Evolutionary conservation across 2,113 vertebrate genomes (phyloP), one percentile per base, ranked within the genome.

Genomic region (Micronisus gabar): DNA sequence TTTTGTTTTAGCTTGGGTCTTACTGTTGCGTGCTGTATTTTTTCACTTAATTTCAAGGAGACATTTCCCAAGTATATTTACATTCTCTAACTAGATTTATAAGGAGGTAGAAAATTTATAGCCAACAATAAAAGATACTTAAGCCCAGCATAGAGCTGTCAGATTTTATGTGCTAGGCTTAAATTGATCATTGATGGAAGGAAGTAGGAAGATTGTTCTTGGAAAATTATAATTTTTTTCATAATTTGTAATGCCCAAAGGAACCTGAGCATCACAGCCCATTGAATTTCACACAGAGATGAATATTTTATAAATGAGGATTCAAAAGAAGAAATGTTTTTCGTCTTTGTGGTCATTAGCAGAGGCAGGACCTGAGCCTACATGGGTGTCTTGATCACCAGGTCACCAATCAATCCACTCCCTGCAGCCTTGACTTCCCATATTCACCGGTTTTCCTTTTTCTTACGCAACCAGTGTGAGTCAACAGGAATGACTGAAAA

Each of bases 21-120:
- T 73, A 7, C 10, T 67, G 30, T 58, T 78, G 16, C 48, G 16
- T 36, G 27, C 32, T 75, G 17, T 68, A 55, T 67, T 71, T 95
- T 92, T 93, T 15, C 15, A 45, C 14, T 73, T 93, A 79, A 91
- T 89, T 87, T 87, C 50, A 81, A 62, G 48, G 26, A 81, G 41
- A 15, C 10, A 18, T 88, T 91, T 89, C 40, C 16, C 1, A 8
- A 43, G 10, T 66, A 9, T 80, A 62, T 89, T 70, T 96, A 53
- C 80, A 70, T 70, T 85, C 58, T 61, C 6, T 56, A 71, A 62
- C 62, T 41, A 75, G 53, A 82, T 93, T 94, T 91, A 91, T 65
- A 74, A 86, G 30, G 29, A 89, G 38, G 29, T 82, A 85, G 89
- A 53, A 38, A 73, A 80, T 93, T 91, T 96, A 95, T 58, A 38